Base-by-base conservation (phyloP, 2,113 vertebrate genomes). In the Polypterus senegalus region DNA sequence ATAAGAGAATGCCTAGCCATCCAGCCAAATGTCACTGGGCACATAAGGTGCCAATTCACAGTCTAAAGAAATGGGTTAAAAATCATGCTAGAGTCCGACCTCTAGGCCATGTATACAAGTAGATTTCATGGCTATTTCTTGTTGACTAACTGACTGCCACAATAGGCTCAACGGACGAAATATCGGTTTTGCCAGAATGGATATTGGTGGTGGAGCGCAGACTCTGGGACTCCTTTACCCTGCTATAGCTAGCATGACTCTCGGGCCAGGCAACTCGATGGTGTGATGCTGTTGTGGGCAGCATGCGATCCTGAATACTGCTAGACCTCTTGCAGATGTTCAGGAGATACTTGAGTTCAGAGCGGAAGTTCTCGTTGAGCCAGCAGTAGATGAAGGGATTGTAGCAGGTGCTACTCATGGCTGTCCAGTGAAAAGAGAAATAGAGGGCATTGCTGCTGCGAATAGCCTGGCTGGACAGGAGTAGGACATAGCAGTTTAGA, bases 341-440 rank as follows among this genome's bases (percentile, higher is more conserved):
- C 49, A 94, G 68, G 61, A 97, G 78, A 4, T 83, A 83, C 69
- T 88, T 89, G 2, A 95, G 83, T 58, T 96, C 93, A 0, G 84
- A 79, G 47, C 90, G 79, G 73, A 97, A 97, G 70, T 80, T 88
- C 66, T 95, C 90, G 0, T 97, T 94, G 61, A 97, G 88, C 77
- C 93, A 97, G 78, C 93, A 97, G 79, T 97, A 97, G 73, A 96
- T 93, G 77, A 96, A 97, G 4, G 94, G 94, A 71, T 97, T 97
- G 78, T 93, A 96, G 78, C 94, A 97, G 55, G 93, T 94, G 72
- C 93, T 94, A 77, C 93, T 97, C 89, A 88, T 94, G 6, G 93
- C 94, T 1, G 97, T 79, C 93, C 94, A 97, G 74, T 97, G 93
- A 73, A 97, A 97, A 69, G 85, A 82, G 0, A 97, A 97, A 72